These are phyloP conservation scores for Patiria pectinifera DNA, from an alignment of 53 echinoderm and acorn worm species.

Conservation along the genomic window DNA sequence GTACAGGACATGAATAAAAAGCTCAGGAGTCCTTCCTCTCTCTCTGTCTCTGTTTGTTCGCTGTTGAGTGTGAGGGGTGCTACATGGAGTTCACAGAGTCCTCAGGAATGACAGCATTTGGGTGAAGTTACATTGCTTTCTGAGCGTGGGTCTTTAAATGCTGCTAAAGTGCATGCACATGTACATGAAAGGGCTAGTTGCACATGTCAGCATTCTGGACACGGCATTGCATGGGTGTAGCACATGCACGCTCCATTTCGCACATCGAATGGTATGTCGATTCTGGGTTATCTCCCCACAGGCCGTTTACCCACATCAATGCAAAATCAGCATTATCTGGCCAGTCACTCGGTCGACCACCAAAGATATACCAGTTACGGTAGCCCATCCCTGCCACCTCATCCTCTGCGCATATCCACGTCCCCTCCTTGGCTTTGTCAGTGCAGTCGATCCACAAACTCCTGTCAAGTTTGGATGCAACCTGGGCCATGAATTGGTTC, in stretches of 20 bases:
- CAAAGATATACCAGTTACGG: background rate
- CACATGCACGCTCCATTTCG: background rate
- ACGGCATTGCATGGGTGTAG: background rate
- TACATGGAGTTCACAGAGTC: too few species aligned
- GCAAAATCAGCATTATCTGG: background rate
- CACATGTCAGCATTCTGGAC: background rate
- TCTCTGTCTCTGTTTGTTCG: too few species aligned
- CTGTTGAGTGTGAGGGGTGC: too few species aligned
- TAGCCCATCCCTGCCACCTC: background rate
- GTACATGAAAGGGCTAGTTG: background rate
- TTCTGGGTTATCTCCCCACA: background rate
- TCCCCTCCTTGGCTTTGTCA: background rate
- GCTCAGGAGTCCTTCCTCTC: too few species aligned
- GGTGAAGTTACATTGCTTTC: too few species aligned
- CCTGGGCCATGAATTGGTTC: slow-evolving; percentile 5
- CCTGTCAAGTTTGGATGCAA: background rate
- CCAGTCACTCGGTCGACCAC: background rate
- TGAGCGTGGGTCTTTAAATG: too few species aligned
- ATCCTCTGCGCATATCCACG: slow-evolving; percentile 6
- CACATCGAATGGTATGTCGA: background rate
- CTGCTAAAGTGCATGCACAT: background rate
- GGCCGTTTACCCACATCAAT: background rate
- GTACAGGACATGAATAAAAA: too few species aligned
- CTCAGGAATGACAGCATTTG: too few species aligned
- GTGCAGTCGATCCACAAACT: slow-evolving; percentile 15